phyloP scores from a whole-genome alignment of 2,113 vertebrate species.

The Rhadina sibilatrix region DNA sequence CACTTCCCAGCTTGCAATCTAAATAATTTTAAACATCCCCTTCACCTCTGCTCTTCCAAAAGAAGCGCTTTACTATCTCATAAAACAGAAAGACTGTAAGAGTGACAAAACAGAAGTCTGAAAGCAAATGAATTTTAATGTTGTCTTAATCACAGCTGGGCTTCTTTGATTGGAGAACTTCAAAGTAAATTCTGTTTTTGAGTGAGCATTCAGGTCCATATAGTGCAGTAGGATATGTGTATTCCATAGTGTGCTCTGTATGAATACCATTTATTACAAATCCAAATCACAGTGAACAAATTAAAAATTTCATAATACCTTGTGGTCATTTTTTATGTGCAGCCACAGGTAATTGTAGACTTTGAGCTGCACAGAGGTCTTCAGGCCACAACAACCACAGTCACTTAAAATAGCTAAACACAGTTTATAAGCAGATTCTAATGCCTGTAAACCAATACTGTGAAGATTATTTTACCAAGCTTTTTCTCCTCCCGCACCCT shows the following conservation, averaged over 20 bases:
- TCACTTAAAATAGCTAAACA: neutral
- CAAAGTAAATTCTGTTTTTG: neutral
- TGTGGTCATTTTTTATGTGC: neutral
- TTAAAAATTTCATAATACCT: neutral
- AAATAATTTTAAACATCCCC: neutral
- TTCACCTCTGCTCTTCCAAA: neutral
- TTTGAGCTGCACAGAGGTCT: neutral
- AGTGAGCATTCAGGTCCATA: neutral
- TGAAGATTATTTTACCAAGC: neutral
- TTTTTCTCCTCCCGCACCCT: neutral
- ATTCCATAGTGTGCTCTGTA: neutral
- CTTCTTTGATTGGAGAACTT: neutral
- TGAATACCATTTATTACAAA: neutral
- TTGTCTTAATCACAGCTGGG: neutral
- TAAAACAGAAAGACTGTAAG: neutral
- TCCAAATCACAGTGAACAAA: neutral
- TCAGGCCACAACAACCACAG: neutral
- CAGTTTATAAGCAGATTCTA: neutral
- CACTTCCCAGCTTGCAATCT: neutral
- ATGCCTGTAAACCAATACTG: neutral
- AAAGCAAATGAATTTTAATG: neutral
- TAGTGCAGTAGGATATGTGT: accelerated
- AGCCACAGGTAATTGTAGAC: neutral
- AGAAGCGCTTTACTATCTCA: neutral
- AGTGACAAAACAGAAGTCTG: neutral